phyloP scores from a whole-genome alignment of 2,113 vertebrate genomes.

The Rana temporaria region DNA sequence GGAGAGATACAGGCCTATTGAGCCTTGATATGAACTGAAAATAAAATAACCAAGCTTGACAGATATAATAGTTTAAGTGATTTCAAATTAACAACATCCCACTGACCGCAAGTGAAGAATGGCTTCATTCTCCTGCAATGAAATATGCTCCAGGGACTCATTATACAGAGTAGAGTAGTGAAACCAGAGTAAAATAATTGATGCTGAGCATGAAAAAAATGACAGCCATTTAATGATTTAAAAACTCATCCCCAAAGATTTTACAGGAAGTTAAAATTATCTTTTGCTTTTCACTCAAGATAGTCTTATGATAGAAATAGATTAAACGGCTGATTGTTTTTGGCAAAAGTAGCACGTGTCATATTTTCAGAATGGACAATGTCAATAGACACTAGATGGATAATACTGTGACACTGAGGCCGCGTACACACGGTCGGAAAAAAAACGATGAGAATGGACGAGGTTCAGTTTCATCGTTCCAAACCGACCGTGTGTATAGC shows the following conservation, averaged over 20 bases:
- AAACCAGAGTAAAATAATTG: slow-evolving; percentile 84
- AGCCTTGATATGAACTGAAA: slow-evolving; percentile 82
- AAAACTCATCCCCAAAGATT: slow-evolving; percentile 74
- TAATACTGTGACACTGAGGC: no score
- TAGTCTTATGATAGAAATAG: slow-evolving; percentile 58
- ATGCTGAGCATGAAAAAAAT: slow-evolving; percentile 72
- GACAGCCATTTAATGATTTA: slow-evolving; percentile 80
- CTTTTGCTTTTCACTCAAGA: slow-evolving; percentile 63
- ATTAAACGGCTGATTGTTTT: neutral
- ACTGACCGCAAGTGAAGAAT: slow-evolving; percentile 82
- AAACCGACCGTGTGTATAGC: no score
- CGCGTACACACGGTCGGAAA: no score
- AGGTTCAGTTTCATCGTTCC: no score
- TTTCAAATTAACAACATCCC: slow-evolving; percentile 90
- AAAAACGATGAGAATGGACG: no score
- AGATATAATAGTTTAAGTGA: slow-evolving; percentile 89
- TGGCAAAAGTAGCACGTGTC: neutral
- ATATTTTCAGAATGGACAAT: no score
- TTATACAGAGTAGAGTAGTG: slow-evolving; percentile 80
- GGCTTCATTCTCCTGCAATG: slow-evolving; percentile 78
- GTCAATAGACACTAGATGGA: no score
- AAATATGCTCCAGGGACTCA: slow-evolving; percentile 85
- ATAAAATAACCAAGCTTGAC: slow-evolving; percentile 82
- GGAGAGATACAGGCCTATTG: slow-evolving; percentile 73
- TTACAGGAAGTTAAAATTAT: slow-evolving; percentile 68